Evolutionary conservation across 1,140 invertebrate genomes (phyloP), one percentile per base, ranked within the genome.

Genomic region (Agrilus planipennis): DNA sequence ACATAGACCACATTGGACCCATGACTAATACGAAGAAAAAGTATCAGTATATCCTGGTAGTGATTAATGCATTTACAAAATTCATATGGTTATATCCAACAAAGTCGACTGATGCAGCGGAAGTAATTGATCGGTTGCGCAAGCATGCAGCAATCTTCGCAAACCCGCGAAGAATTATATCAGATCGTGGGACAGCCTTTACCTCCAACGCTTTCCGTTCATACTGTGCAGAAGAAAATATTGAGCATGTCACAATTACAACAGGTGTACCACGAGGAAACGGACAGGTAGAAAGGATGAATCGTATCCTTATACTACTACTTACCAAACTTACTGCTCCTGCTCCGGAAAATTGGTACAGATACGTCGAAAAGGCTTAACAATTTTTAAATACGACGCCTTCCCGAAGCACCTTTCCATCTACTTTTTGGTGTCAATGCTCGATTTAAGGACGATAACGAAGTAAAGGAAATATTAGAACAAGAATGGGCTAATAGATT

Each of bases 201-300:
- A 52, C 54, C 1, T 50, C 49, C 0, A 29, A 41, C 7, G 47
- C 36, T 14, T 61, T 57, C n/a, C n/a, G n/a, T 36, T 16, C 39
- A 20, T 39, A 59, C 36, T 56, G 56, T 36, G n/a, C 39, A 12
- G 15, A 42, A 6, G 53, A 63, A 46, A 44, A 48, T 19, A 61
- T 65, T 20, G 20, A 47, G 5, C 59, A 61, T 44, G 16, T 42
- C 1, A 20, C 44, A 7, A 46, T 57, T 7, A 52, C 50, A 1
- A 52, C 58, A 7, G 54, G 53, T 10, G 45, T 54, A n/a, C 52
- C 54, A n/a, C 39, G 51, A 15, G 55, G 44, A 2, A 61, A 59
- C 31, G 56, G 53, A 2, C 54, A 57, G 37, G 43, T 57, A 2
- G 53, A 55, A 36, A 21, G 48, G 15, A 42, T 54, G 3, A 54